Conservation (phyloP, 1,140 invertebrate genomes). For the Drosophila kanapiae region DNA sequence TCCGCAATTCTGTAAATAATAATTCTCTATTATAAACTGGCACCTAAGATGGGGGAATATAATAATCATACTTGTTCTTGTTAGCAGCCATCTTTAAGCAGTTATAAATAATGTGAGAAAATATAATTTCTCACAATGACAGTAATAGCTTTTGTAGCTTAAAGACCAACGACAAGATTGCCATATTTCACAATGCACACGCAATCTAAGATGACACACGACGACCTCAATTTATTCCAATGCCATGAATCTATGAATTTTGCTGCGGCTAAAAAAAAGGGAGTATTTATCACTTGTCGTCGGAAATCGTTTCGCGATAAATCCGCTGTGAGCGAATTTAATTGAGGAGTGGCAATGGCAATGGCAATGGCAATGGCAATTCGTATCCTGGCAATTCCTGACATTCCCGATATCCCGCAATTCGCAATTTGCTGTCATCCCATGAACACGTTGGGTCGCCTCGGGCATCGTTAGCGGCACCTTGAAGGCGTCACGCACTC, state of each 20-base stretch:
- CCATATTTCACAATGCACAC: conserved; percentile 5
- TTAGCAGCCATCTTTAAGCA: neutral
- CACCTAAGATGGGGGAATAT: no score
- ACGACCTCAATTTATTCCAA: conserved; percentile 10
- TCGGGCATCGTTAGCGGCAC: conserved; percentile 59
- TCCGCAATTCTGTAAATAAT: neutral
- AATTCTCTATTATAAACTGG: no score
- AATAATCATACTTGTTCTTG: no score
- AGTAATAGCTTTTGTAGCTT: conserved; percentile 4
- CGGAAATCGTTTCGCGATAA: conserved; percentile 8
- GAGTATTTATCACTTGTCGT: neutral
- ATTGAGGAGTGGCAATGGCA: conserved; percentile 7
- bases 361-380: neutral
- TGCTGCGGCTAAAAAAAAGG: neutral
- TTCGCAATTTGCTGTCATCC: conserved; percentile 33
- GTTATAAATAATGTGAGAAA: neutral
- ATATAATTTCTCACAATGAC: neutral
- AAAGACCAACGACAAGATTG: neutral
- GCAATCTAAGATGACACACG: conserved; percentile 2
- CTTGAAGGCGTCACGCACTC: conserved; percentile 73
- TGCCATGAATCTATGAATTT: conserved; percentile 12
- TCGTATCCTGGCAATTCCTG: neutral
- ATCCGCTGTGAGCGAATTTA: conserved; percentile 16
- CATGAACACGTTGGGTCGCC: conserved; percentile 29
- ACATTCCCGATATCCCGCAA: neutral